Conservation (phyloP, 2,888 invertebrate genomes). For the Altica lythri region DNA sequence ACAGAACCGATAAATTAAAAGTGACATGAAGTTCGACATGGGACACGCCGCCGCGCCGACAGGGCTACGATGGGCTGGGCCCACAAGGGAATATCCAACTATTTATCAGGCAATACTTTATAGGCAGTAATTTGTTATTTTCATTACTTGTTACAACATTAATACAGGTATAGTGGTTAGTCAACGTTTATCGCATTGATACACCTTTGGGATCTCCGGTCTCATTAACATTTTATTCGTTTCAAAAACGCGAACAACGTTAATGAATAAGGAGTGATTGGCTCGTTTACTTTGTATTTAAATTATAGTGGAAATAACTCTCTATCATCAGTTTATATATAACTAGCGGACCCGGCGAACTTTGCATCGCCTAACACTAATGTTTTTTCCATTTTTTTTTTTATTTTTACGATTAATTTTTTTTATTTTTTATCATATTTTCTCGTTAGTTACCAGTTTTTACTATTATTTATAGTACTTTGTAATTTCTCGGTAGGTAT, state of each 20-base stretch:
- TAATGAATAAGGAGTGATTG: too few relatives aligned
- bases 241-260: conserved; percentile 20
- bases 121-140: conserved; percentile 42
- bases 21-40: conserved; percentile 32
- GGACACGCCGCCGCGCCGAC: conserved; percentile 10
- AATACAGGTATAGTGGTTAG: conserved; percentile 30
- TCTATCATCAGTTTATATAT: too few relatives aligned
- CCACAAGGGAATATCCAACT: conserved; percentile 35
- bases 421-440: too few relatives aligned
- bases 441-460: too few relatives aligned
- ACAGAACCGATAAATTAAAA: conserved; percentile 36
- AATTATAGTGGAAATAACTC: too few relatives aligned
- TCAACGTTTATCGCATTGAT: conserved; percentile 35
- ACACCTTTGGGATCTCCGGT: conserved; percentile 22
- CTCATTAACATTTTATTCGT: conserved; percentile 33
- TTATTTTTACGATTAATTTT: too few relatives aligned
- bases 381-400: too few relatives aligned
- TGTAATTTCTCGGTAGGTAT: too few relatives aligned
- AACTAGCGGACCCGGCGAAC: too few relatives aligned
- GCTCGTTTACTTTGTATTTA: too few relatives aligned
- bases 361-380: too few relatives aligned
- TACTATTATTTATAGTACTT: too few relatives aligned
- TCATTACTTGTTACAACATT: conserved; percentile 36
- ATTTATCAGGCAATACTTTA: conserved; percentile 43
- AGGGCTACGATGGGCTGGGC: conserved; percentile 29